Percentiles rank a stretch among this genome's conserved stretches.
phyloP scores from a whole-genome alignment of 2,888 invertebrate species.

The Monochamus alternatus region DNA sequence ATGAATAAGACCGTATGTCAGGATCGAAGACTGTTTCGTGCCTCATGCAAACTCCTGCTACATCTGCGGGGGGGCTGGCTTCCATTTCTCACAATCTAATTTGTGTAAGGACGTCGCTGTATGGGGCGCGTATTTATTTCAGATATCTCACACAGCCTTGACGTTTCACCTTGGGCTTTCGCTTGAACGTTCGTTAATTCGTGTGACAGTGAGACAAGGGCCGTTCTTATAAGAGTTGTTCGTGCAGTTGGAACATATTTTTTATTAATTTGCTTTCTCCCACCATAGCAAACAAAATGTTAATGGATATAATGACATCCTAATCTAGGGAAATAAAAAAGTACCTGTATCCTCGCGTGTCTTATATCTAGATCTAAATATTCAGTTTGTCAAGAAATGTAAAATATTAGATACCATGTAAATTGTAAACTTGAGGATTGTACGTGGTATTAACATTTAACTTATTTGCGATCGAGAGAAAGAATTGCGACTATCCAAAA shows the following conservation, averaged over 20 bases:
- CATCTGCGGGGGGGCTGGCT: slow-evolving; percentile 8
- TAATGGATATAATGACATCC: background rate
- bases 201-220: background rate
- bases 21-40: slow-evolving; percentile 2
- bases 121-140: slow-evolving; percentile 6
- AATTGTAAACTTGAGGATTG: too few species aligned
- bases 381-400: too few species aligned
- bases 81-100: slow-evolving; percentile 9
- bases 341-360: too few species aligned
- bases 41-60: slow-evolving; percentile 2
- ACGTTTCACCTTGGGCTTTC: background rate
- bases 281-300: background rate
- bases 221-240: background rate
- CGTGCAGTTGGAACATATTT: too few species aligned
- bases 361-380: too few species aligned
- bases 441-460: too few species aligned
- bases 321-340: too few species aligned
- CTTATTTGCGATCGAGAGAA: too few species aligned
- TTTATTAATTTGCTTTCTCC: too few species aligned
- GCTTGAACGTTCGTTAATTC: background rate
- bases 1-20: background rate
- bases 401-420: too few species aligned
- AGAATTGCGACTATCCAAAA: too few species aligned
- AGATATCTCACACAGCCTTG: background rate
- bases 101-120: slow-evolving; percentile 4